Evolutionary conservation across 2,113 vertebrate genomes (phyloP).

Genomic region (Vombatus ursinus): DNA sequence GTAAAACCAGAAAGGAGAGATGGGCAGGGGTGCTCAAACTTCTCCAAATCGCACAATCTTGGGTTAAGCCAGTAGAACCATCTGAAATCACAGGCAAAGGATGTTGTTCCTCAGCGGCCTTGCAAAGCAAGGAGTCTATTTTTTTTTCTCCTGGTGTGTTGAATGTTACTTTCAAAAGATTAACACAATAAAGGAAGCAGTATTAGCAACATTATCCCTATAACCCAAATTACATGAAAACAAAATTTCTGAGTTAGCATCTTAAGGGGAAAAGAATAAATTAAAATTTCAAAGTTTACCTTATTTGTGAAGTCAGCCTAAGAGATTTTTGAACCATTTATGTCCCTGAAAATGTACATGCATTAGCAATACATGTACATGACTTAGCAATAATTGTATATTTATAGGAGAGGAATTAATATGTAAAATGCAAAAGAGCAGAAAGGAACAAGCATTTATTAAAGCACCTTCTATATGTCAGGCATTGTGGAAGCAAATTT

Average conservation of each 20-base stretch:
- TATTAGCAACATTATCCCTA: background rate
- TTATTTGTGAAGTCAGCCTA: background rate
- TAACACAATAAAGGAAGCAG: background rate
- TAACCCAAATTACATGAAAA: constrained; percentile 17
- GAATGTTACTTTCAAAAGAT: constrained; percentile 10
- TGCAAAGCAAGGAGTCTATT: background rate
- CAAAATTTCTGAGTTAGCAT: constrained; percentile 36
- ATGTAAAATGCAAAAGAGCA: background rate
- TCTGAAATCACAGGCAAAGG: background rate
- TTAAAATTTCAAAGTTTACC: constrained; percentile 35
- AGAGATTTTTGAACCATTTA: constrained; percentile 5
- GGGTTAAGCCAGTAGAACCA: background rate
- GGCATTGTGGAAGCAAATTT: background rate
- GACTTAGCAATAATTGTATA: background rate
- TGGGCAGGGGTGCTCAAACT: background rate
- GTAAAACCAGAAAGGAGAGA: background rate
- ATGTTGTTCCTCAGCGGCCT: background rate
- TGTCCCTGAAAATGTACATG: constrained; percentile 18
- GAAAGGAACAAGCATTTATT: background rate
- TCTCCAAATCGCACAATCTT: background rate
- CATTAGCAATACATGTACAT: background rate
- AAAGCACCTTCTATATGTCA: background rate
- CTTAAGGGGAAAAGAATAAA: constrained; percentile 1
- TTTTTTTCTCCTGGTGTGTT: background rate
- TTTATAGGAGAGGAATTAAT: background rate